These are phyloP conservation scores for Cyphomyrus plagiostoma DNA, from an alignment of 2,113 vertebrate genomes.

Conservation along the genomic window DNA sequence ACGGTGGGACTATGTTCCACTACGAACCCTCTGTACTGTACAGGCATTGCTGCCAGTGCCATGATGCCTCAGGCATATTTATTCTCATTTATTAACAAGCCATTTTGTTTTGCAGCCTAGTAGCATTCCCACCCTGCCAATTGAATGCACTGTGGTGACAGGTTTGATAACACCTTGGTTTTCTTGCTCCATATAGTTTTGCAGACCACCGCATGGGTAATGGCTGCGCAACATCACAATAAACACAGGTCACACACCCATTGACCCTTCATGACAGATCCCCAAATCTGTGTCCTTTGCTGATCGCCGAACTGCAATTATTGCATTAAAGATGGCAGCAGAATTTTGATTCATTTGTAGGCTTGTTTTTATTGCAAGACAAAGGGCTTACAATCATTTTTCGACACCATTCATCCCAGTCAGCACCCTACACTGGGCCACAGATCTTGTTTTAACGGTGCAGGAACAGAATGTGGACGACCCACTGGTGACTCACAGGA, in stretches of 20 bases:
- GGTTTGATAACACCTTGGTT: neutral
- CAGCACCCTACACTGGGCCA: neutral
- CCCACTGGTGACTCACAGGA: too few relatives aligned
- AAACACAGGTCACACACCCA: neutral
- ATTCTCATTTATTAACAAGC: neutral
- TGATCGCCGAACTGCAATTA: neutral
- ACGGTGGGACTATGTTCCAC: neutral
- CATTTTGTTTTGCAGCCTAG: neutral
- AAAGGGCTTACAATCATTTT: neutral
- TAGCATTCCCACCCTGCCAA: neutral
- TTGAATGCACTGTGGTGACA: neutral
- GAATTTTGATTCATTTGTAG: neutral
- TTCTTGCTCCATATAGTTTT: neutral
- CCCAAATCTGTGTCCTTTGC: neutral
- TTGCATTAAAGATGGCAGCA: neutral
- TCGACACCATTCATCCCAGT: neutral
- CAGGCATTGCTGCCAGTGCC: neutral
- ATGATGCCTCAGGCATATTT: neutral
- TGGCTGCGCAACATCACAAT: neutral
- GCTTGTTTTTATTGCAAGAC: neutral
- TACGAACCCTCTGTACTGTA: neutral
- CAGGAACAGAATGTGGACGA: too few relatives aligned
- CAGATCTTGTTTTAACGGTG: neutral
- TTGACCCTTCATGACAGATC: neutral
- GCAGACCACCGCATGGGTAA: neutral